These are phyloP conservation scores for Megaceryle torquata DNA, from an alignment of 2,113 vertebrate species.

Conservation along the genomic window DNA sequence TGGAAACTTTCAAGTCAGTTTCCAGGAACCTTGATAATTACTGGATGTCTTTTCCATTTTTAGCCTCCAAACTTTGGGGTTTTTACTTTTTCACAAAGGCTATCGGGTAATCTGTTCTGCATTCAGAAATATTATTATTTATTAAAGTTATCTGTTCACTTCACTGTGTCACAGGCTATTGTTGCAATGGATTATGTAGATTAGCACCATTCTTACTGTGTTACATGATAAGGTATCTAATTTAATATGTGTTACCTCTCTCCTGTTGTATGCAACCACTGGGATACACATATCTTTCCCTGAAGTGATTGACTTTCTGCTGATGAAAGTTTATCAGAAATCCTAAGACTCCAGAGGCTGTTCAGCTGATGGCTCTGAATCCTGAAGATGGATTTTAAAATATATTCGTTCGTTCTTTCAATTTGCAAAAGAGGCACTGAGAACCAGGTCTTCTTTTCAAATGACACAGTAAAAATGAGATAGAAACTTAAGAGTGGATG, in stretches of 20 bases:
- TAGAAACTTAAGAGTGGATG: slow-evolving; percentile 30
- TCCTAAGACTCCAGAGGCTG: background rate
- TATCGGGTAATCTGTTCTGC: background rate
- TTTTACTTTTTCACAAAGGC: background rate
- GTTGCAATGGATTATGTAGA: background rate
- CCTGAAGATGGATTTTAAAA: slow-evolving; percentile 15
- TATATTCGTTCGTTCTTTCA: background rate
- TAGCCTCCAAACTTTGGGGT: background rate
- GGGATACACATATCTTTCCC: slow-evolving; percentile 9
- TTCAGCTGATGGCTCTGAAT: slow-evolving; percentile 15
- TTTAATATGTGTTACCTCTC: background rate
- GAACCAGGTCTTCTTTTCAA: slow-evolving; percentile 15
- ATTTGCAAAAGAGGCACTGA: background rate
- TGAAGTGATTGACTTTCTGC: slow-evolving; percentile 48
- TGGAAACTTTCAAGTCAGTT: background rate
- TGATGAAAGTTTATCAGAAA: slow-evolving; percentile 54
- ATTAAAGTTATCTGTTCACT: background rate
- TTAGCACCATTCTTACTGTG: background rate
- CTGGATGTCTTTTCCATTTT: background rate
- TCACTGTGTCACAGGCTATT: background rate
- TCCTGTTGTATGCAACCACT: background rate
- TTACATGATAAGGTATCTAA: slow-evolving; percentile 1
- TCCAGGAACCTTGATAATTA: background rate
- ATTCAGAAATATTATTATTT: background rate
- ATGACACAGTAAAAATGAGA: slow-evolving; percentile 33